Evolutionary conservation across 92 coral and sea anemone species (phyloP), one percentile per base, ranked within the genome.

Genomic region (Palythoa heliodiscus): DNA sequence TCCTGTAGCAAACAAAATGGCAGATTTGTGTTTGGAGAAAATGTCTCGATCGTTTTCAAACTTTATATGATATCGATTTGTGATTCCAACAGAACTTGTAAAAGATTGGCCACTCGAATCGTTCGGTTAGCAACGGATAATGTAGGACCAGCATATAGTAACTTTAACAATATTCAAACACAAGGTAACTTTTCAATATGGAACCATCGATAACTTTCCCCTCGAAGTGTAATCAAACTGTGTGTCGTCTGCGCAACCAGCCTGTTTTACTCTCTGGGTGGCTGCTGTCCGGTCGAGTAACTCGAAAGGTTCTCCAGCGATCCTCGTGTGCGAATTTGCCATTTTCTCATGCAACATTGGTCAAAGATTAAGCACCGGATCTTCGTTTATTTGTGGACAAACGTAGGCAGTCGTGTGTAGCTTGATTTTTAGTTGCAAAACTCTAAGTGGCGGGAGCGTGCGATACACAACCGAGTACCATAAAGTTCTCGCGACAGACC

Each of bases 361-460:
- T 80, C 74, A 80, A 54, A 80, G 84, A 64, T 80, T 80, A 80
- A 80, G 75, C 84, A 80, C 84, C 84, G 84, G 84, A 80, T 80
- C 84, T 47, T 64, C 73, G 73, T 80, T 80, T 64, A 67, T 80
- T 80, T 80, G 84, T 24, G 84, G 61, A 80, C 72, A 80, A 80
- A 66, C 84, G 73, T 66, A 80, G 8, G 84, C 84, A 80, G 73
- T 80, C 43, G 84, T 47, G 84, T 80, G 84, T 80, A 68, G 84
- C 84, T 80, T 67, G 7, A 37, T 47, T 38, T 39, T 66, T 39
- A 20, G 58, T 40, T 39, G 74, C 73, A 70, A 63, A 66, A 35
- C 50, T 35, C 50, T 35, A 66, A 80, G 84, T 66, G 57, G 74
- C 23, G 7, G 43, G 47, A 80, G 84, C 84, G 84, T 80, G 84